Conservation (phyloP, 2,797 vertebrate genomes). For the Malurus splendens region DNA sequence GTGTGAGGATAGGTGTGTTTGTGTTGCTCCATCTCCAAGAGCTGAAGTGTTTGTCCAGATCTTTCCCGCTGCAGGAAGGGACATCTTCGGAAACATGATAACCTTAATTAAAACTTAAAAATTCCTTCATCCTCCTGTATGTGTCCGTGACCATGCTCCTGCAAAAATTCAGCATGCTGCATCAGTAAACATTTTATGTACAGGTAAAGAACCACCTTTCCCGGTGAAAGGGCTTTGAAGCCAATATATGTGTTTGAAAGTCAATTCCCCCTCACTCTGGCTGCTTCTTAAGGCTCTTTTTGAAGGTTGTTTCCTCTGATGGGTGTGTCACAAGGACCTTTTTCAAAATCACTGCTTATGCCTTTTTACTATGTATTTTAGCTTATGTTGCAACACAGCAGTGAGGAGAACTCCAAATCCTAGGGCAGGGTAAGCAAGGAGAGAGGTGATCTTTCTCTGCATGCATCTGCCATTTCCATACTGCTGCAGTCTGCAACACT, state of each 20-base stretch:
- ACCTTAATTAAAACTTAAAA: not conserved
- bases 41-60: constrained; percentile 24
- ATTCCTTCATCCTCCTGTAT: not conserved
- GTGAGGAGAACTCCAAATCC: not conserved
- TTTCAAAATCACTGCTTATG: not conserved
- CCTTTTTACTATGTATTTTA: not conserved
- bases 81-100: not conserved
- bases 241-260: not conserved
- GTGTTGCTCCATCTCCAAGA: not conserved
- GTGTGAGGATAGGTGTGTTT: not conserved
- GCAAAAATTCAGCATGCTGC: not conserved
- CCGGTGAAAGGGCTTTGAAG: not conserved
- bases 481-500: not conserved
- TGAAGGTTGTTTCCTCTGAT: not conserved
- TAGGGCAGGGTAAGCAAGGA: not conserved
- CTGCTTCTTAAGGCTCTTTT: not conserved
- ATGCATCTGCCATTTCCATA: not conserved
- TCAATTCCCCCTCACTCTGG: not conserved
- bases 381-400: not conserved
- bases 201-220: not conserved
- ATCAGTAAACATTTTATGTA: not conserved
- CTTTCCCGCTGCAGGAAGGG: not conserved
- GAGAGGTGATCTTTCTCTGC: not conserved
- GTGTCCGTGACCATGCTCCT: not conserved
- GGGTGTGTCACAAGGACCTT: not conserved